These are phyloP conservation scores for Oncorhynchus masou DNA, from an alignment of 2,113 vertebrate genomes.

Conservation along the genomic window DNA sequence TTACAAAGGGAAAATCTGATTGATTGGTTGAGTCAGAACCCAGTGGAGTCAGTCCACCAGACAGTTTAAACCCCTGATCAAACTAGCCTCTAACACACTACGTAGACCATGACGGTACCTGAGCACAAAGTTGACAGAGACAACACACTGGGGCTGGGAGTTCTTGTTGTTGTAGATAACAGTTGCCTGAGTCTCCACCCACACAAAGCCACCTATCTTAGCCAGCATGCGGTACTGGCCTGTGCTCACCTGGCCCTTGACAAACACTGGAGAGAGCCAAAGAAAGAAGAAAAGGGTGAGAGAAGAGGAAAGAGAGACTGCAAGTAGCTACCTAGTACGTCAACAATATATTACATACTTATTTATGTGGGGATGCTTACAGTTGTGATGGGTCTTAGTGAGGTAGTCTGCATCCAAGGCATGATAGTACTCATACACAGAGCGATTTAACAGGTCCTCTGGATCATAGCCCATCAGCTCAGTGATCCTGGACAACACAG, in stretches of 20 bases:
- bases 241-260: constrained; percentile 95
- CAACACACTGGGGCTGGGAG: constrained; percentile 96
- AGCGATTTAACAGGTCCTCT: constrained; percentile 91
- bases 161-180: constrained; percentile 99
- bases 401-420: constrained; percentile 96
- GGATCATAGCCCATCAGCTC: constrained; percentile 95
- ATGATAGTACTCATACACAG: constrained; percentile 96
- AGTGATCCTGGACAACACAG: constrained; percentile 81
- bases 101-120: constrained; percentile 75
- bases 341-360: background rate
- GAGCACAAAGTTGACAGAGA: constrained; percentile 96
- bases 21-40: too few relatives aligned
- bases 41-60: too few relatives aligned
- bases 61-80: too few relatives aligned
- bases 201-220: constrained; percentile 93
- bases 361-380: constrained; percentile 74
- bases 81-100: background rate
- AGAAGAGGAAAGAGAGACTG: background rate
- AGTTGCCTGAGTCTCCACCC: constrained; percentile 98
- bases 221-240: constrained; percentile 97
- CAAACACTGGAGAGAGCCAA: constrained; percentile 82
- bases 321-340: background rate
- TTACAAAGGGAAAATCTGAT: too few relatives aligned
- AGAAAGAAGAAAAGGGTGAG: constrained; percentile 31
- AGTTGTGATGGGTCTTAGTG: constrained; percentile 94